Evolutionary conservation across 2,113 vertebrate genomes (phyloP).

Genomic region (Ammospiza nelsoni): DNA sequence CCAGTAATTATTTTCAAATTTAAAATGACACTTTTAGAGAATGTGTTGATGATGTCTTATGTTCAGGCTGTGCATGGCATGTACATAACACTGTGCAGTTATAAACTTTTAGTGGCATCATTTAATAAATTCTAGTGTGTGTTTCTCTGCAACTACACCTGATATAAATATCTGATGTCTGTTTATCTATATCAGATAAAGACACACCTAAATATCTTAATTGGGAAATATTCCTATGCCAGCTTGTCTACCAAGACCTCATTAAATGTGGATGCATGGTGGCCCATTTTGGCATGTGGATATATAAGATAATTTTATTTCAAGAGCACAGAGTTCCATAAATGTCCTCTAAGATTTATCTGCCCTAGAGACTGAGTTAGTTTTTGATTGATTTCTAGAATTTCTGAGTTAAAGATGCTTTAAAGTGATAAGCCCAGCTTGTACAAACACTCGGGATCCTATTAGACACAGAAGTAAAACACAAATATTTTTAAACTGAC

Average conservation of each 20-base stretch:
- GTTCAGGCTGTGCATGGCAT: background rate
- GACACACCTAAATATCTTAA: background rate
- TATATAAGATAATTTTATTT: background rate
- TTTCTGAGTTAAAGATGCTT: conserved; percentile 45
- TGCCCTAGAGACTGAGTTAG: background rate
- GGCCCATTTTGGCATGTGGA: background rate
- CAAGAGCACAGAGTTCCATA: background rate
- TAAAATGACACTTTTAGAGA: background rate
- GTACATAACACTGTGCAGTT: background rate
- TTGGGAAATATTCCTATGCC: background rate
- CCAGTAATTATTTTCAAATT: conserved; percentile 15
- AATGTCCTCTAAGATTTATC: conserved; percentile 9
- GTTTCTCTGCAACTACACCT: background rate
- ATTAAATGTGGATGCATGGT: background rate
- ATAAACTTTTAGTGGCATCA: background rate
- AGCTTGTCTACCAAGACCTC: background rate
- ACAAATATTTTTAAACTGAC: conserved; percentile 14
- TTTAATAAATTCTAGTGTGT: background rate
- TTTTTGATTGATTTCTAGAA: conserved; percentile 24
- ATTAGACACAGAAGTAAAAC: conserved; percentile 9
- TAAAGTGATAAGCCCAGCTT: conserved; percentile 4
- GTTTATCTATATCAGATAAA: background rate
- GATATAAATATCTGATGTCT: background rate
- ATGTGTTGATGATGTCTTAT: background rate
- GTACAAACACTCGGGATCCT: background rate